Conservation (phyloP, 2,888 invertebrate species). For the Metopia argyrocephala region DNA sequence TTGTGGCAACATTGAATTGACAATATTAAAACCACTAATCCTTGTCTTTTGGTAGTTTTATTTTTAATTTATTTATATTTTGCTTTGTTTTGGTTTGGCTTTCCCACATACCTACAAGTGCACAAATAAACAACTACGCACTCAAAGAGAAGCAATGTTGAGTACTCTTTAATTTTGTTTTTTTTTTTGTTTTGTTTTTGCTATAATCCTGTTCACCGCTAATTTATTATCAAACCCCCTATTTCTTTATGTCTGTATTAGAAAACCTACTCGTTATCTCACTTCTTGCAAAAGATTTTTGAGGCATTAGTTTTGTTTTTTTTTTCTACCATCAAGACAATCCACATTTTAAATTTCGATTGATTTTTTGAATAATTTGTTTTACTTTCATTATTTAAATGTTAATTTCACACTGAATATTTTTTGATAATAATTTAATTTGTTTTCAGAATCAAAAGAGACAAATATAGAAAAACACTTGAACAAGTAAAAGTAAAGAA, state of each 20-base stretch:
- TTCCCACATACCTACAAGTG: neutral
- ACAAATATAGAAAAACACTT: constrained; percentile 23
- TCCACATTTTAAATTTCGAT: constrained; percentile 14
- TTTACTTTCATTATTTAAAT: neutral
- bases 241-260: too few species aligned
- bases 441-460: constrained; percentile 59
- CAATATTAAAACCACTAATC: constrained; percentile 35
- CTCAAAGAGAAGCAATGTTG: neutral
- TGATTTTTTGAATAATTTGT: constrained; percentile 11
- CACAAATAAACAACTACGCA: neutral
- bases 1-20: constrained; percentile 8
- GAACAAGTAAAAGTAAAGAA: constrained; percentile 6
- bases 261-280: too few species aligned
- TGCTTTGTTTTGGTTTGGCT: constrained; percentile 16
- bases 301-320: neutral
- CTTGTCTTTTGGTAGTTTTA: neutral
- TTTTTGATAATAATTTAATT: constrained; percentile 61
- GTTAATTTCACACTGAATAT: constrained; percentile 43
- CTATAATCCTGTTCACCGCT: neutral
- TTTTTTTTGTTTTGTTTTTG: neutral
- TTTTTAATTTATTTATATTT: constrained; percentile 4
- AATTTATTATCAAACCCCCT: neutral
- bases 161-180: constrained; percentile 5
- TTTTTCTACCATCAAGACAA: neutral
- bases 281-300: neutral